Percentiles rank a stretch among this genome's conserved stretches.
These are phyloP conservation scores for Bryconaethiops microstoma DNA, from an alignment of 2,797 vertebrate genomes.

Conservation along the genomic window DNA sequence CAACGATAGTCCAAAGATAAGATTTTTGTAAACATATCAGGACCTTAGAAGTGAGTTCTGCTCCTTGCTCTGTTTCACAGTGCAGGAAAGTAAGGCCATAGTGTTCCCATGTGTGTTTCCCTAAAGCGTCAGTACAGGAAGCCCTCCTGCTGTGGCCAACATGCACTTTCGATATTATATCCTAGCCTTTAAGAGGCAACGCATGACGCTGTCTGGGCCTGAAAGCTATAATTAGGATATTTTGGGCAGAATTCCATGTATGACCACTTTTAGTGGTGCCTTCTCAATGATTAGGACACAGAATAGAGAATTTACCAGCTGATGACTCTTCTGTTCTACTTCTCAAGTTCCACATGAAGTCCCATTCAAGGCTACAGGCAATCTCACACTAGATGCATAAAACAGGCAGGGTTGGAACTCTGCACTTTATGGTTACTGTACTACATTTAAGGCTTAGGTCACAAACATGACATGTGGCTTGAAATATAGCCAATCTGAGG, in stretches of 20 bases:
- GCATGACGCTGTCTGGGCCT: constrained; percentile 28
- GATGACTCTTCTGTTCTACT: background rate
- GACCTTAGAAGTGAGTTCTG: background rate
- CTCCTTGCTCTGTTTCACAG: background rate
- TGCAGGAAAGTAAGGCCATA: constrained; percentile 1
- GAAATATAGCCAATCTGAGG: no score
- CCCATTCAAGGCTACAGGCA: no score
- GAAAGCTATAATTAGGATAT: constrained; percentile 23
- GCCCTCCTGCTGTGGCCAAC: constrained; percentile 24
- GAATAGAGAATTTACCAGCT: background rate
- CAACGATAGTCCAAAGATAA: background rate
- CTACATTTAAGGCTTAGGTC: no score
- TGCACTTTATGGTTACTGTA: no score
- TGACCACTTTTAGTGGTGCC: background rate
- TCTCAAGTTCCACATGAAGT: background rate
- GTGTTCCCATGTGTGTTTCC: constrained; percentile 18
- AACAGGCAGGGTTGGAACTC: no score
- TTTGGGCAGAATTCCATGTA: constrained; percentile 10
- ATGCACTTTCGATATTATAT: constrained; percentile 29
- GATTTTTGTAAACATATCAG: background rate
- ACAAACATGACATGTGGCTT: no score
- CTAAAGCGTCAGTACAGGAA: constrained; percentile 19
- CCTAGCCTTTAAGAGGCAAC: constrained; percentile 31
- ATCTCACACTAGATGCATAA: no score
- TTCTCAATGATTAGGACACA: background rate